These are phyloP conservation scores for Phalacrocorax pelagicus DNA, from an alignment of 2,113 vertebrate genomes.

Conservation along the genomic window DNA sequence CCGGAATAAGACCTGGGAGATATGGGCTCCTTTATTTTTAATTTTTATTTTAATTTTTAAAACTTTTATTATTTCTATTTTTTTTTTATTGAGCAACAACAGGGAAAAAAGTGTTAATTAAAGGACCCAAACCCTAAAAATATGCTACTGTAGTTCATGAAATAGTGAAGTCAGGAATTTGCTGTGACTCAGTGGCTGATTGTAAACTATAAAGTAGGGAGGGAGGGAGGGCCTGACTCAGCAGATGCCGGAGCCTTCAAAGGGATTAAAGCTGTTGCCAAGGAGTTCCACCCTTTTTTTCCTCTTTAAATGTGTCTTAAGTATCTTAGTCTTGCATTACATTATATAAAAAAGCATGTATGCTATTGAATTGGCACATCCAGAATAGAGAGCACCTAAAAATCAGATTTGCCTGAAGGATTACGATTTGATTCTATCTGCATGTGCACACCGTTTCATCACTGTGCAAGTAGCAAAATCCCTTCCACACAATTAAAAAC, in stretches of 20 bases:
- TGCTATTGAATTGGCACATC: slow-evolving; percentile 3
- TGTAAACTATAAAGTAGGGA: not conserved
- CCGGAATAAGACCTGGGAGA: not conserved
- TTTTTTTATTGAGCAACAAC: not conserved
- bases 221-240: slow-evolving; percentile 54
- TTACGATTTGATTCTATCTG: not conserved
- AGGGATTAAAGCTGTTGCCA: slow-evolving; percentile 43
- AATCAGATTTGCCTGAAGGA: slow-evolving; percentile 15
- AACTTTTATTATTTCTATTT: not conserved
- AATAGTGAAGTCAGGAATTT: slow-evolving; percentile 25
- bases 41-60: not conserved
- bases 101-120: not conserved
- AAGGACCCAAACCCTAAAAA: not conserved
- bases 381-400: not conserved
- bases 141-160: not conserved
- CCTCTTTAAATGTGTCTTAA: slow-evolving; percentile 25
- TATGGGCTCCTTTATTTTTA: not conserved
- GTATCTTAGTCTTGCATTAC: not conserved
- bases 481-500: not conserved
- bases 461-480: not conserved
- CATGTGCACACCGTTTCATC: not conserved
- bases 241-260: slow-evolving; percentile 55
- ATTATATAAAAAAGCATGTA: not conserved
- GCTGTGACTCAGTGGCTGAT: slow-evolving; percentile 21
- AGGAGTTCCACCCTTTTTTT: slow-evolving; percentile 43